Evolutionary conservation across 2,888 invertebrate species (phyloP).

Genomic region (Eupithecia insigniata): DNA sequence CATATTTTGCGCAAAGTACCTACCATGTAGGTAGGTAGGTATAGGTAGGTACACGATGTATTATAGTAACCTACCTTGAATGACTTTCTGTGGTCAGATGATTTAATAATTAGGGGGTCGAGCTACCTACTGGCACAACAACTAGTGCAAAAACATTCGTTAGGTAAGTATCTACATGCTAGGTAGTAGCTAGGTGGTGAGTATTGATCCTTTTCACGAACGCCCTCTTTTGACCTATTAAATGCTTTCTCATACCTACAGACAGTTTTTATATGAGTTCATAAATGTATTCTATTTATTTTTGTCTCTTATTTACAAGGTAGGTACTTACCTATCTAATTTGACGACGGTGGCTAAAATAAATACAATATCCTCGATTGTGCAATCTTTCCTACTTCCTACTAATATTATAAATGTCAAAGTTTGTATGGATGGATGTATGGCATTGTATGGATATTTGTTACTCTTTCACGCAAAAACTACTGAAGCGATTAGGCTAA

Average conservation of each 20-base stretch:
- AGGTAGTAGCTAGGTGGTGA: slow-evolving; percentile 20
- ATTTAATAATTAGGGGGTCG: neutral
- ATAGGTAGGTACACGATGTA: slow-evolving; percentile 1
- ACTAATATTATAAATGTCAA: no score
- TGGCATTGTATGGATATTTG: no score
- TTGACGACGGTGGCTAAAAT: neutral
- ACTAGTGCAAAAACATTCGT: slow-evolving; percentile 24
- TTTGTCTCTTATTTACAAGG: no score
- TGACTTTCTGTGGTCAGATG: slow-evolving; percentile 34
- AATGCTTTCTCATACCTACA: slow-evolving; percentile 4
- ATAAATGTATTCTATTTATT: neutral
- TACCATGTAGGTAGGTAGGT: slow-evolving; percentile 40
- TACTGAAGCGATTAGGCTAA: no score
- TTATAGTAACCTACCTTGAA: slow-evolving; percentile 53
- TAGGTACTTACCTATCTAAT: neutral
- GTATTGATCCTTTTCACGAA: slow-evolving; percentile 37
- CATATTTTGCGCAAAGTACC: slow-evolving; percentile 74
- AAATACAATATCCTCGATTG: neutral
- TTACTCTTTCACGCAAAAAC: no score
- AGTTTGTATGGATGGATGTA: no score
- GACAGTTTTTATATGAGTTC: neutral
- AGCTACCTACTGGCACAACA: neutral
- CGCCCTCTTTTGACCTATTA: slow-evolving; percentile 37
- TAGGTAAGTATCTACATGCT: slow-evolving; percentile 10
- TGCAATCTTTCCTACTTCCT: no score